Evolutionary conservation across 1,140 invertebrate genomes (phyloP), one percentile per base, ranked within the genome.

Genomic region (Macrobrachium rosenbergii): DNA sequence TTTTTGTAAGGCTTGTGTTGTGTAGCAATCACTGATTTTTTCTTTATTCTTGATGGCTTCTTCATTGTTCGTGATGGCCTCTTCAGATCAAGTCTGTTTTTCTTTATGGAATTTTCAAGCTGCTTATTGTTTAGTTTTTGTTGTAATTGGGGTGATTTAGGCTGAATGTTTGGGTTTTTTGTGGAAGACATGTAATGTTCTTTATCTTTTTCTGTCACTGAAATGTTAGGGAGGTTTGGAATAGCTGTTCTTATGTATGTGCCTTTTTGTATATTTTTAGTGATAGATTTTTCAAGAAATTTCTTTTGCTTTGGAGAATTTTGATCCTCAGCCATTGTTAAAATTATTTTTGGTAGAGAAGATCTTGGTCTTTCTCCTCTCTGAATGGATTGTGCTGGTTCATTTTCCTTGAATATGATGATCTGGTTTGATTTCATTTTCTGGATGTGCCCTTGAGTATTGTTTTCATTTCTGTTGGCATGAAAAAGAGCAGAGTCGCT

Each of bases 401-500:
- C 78, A n/a, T 12, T 80, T 28, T 80, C 60, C 14, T 63, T 80
- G n/a, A 63, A 80, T 60, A 80, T 28, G 60, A 43, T 63, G 21
- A 63, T 37, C 62, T 81, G 12, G 12, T 81, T 81, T 67, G 79
- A 17, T 67, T 45, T 67, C 45, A 67, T 17, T 19, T 17, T 64
- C n/a, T n/a, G 28, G 2, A 14, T 45, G 45, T 64, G 62, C 17
- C 19, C 14, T 60, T 11, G 45, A 37, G 10, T 19, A 19, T 81
- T 81, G 11, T 43, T 81, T 8, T 43, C 28, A 63, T 45, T 17
- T 45, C 17, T 37, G 17, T 7, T 23, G 23, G 28, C 28, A 5
- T 43, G 79, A 21, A 43, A 45, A 11, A 81, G 62, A 12, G 28
- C 79, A 23, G 79, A 63, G 60, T 67, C 62, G 63, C 62, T 81